phyloP scores from a whole-genome alignment of 2,113 vertebrate genomes.

The Bujurquina vittata region DNA sequence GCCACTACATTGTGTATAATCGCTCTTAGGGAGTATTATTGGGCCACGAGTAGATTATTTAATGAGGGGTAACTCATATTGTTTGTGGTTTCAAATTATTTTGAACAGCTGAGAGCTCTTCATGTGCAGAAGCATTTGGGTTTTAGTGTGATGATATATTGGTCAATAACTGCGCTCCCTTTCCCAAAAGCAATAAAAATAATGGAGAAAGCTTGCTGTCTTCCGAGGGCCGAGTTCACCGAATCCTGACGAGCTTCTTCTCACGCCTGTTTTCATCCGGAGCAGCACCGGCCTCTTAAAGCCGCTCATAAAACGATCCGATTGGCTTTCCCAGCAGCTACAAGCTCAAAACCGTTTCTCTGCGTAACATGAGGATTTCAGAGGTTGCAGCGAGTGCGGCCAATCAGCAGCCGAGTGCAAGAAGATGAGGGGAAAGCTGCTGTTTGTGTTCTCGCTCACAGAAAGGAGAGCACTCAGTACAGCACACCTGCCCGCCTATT shows the following conservation, averaged over 20 bases:
- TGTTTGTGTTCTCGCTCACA: background rate
- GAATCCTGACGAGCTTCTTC: background rate
- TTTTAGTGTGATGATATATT: slow-evolving; percentile 39
- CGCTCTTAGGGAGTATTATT: slow-evolving; percentile 27
- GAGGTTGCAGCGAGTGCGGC: slow-evolving; percentile 19
- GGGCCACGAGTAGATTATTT: slow-evolving; percentile 23
- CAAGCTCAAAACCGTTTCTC: slow-evolving; percentile 5
- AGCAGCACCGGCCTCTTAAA: background rate
- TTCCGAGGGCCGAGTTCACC: slow-evolving; percentile 23
- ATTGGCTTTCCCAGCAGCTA: background rate
- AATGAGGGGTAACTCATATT: slow-evolving; percentile 39
- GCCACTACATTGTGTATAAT: slow-evolving; percentile 47
- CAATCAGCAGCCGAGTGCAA: background rate
- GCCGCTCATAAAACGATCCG: background rate
- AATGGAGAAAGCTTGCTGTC: slow-evolving; percentile 35
- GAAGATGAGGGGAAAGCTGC: background rate
- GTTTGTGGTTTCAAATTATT: slow-evolving; percentile 60
- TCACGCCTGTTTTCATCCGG: slow-evolving; percentile 23
- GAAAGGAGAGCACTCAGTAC: background rate
- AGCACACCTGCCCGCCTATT: slow-evolving; percentile 26
- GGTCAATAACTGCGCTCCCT: slow-evolving; percentile 26
- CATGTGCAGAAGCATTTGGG: background rate
- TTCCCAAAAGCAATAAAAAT: slow-evolving; percentile 53
- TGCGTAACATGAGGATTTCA: background rate
- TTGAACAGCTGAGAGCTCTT: slow-evolving; percentile 26